Evolutionary conservation across 1,140 invertebrate species (phyloP).

Genomic region (Drosophila asahinai): DNA sequence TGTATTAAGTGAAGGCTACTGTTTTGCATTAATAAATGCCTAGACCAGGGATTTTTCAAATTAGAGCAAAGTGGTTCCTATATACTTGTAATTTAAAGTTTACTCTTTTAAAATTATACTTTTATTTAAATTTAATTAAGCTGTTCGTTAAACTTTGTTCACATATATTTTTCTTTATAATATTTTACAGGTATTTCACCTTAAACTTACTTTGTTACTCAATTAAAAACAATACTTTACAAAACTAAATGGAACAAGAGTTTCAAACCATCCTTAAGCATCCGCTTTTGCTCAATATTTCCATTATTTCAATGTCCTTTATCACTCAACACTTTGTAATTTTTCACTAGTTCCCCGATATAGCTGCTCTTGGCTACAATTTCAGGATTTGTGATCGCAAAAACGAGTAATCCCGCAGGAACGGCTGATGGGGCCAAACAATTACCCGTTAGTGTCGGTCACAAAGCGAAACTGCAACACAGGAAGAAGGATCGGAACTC

Average conservation of each 20-base stretch:
- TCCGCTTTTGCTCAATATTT: neutral
- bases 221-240: neutral
- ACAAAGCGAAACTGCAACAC: conserved; percentile 84
- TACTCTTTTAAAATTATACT: neutral
- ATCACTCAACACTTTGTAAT: neutral
- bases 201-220: neutral
- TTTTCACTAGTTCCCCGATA: neutral
- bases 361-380: conserved; percentile 75
- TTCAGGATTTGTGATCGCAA: conserved; percentile 85
- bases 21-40: neutral
- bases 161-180: neutral
- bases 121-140: too few relatives aligned
- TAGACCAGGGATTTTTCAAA: neutral
- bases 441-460: conserved; percentile 85
- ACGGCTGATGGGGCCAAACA: conserved; percentile 10
- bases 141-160: too few relatives aligned
- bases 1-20: conserved; percentile 1
- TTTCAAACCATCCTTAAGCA: too few relatives aligned
- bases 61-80: too few relatives aligned
- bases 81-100: too few relatives aligned
- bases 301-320: neutral
- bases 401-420: conserved; percentile 78
- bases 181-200: neutral
- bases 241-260: too few relatives aligned
- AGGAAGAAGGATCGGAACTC: conserved; percentile 5